A percentile compares a stretch with the other conserved stretches of the same genome.
Conservation (phyloP, 1,140 invertebrate species). For the Phortica variegata region DNA sequence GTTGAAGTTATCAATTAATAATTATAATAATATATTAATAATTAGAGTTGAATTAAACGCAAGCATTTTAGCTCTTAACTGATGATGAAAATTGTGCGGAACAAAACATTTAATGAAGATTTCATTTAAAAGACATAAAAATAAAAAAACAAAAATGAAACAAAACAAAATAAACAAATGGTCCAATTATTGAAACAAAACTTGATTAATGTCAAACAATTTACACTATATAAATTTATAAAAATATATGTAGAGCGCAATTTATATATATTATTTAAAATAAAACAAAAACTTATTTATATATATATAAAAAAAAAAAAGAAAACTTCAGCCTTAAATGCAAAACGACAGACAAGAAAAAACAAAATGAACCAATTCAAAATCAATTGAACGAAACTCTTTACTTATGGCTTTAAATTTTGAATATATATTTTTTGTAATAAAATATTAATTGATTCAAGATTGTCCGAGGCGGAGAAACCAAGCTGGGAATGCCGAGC, state of each 20-base stretch:
- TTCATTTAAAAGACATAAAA: conserved; percentile 22
- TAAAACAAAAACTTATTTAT: conserved; percentile 16
- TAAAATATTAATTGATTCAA: conserved; percentile 21
- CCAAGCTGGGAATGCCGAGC: too few relatives aligned
- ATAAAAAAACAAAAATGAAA: conserved; percentile 13
- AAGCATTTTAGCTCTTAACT: conserved; percentile 24
- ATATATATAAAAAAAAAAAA: conserved; percentile 24
- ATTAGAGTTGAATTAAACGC: conserved; percentile 28
- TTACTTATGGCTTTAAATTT: conserved; percentile 41
- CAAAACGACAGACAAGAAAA: conserved; percentile 14
- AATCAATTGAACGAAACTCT: conserved; percentile 35
- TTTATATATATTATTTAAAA: conserved; percentile 3
- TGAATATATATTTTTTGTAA: conserved; percentile 11
- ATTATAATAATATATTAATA: conserved; percentile 33
- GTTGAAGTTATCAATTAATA: conserved; percentile 25
- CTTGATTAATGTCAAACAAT: background rate
- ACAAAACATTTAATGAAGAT: conserved; percentile 29
- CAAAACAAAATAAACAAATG: conserved; percentile 35
- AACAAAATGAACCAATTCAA: conserved; percentile 39
- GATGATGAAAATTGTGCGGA: conserved; percentile 41
- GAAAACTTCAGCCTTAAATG: background rate
- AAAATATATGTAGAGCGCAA: too few relatives aligned
- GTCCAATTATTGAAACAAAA: conserved; percentile 54
- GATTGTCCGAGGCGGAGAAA: too few relatives aligned
- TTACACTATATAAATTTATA: background rate